Conservation (phyloP, 2,888 invertebrate species). For the Zonitis immaculata region DNA sequence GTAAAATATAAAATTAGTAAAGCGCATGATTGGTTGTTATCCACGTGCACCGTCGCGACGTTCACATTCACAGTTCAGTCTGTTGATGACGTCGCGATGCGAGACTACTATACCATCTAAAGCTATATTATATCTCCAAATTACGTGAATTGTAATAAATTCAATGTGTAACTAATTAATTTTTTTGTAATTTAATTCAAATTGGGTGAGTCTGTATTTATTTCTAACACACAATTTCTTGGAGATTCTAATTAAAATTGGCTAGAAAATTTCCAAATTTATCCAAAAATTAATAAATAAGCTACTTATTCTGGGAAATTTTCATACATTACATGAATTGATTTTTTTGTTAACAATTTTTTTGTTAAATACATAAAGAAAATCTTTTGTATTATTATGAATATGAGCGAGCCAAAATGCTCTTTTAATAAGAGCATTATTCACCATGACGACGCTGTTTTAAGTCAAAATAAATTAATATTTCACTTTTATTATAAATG, state of each 20-base stretch:
- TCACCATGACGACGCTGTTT: constrained; percentile 10
- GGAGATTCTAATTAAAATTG: too few relatives aligned
- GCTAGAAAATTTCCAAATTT: too few relatives aligned
- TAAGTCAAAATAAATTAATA: constrained; percentile 13
- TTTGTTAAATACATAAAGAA: too few relatives aligned
- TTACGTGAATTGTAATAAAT: neutral
- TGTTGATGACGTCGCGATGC: constrained; percentile 18
- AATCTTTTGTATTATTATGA: neutral
- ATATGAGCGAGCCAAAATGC: neutral
- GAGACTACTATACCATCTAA: neutral
- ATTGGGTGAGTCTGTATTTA: too few relatives aligned
- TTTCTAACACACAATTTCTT: too few relatives aligned
- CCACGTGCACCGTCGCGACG: constrained; percentile 27
- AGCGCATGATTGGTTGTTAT: constrained; percentile 24
- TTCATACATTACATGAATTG: too few relatives aligned
- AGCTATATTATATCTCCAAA: too few relatives aligned
- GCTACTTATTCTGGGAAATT: too few relatives aligned
- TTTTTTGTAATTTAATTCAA: too few relatives aligned
- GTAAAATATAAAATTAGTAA: neutral
- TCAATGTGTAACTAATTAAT: neutral
- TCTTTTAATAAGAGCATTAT: constrained; percentile 8
- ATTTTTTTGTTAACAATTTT: too few relatives aligned
- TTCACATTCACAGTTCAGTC: constrained; percentile 22
- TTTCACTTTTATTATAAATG: constrained; percentile 8
- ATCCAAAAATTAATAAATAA: too few relatives aligned